phyloP scores from a whole-genome alignment of 2,888 invertebrate genomes.

The Morpho deidamia region DNA sequence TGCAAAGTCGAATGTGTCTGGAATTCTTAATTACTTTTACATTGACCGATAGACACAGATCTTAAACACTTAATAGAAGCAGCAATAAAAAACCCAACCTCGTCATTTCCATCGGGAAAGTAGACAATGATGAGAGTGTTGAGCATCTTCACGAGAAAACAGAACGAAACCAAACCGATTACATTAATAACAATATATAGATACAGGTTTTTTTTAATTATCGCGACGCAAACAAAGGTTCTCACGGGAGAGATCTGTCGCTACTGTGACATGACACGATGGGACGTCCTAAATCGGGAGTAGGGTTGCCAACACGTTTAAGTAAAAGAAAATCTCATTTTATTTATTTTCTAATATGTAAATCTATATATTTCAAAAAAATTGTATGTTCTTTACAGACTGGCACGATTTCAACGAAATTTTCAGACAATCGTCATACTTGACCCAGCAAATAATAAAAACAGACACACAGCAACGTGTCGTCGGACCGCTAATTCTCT shows the following conservation, averaged over 20 bases:
- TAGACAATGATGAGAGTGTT: slow-evolving; percentile 56
- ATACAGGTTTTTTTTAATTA: slow-evolving; percentile 10
- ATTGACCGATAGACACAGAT: no score
- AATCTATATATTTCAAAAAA: no score
- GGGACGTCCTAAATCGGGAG: background rate
- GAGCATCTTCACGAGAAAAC: slow-evolving; percentile 36
- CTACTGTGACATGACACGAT: slow-evolving; percentile 8
- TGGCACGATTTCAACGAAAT: no score
- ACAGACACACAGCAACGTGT: no score
- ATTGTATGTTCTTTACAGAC: no score
- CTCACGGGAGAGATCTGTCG: slow-evolving; percentile 22
- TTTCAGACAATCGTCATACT: no score
- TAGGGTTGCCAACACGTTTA: slow-evolving; percentile 15
- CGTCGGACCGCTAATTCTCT: no score
- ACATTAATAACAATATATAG: slow-evolving; percentile 11
- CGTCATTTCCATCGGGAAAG: slow-evolving; percentile 48
- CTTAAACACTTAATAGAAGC: background rate
- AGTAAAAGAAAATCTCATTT: slow-evolving; percentile 3
- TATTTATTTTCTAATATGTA: no score
- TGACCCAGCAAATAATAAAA: no score
- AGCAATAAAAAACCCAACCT: slow-evolving; percentile 18
- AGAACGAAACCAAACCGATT: slow-evolving; percentile 10
- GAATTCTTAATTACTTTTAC: no score
- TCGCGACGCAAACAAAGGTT: slow-evolving; percentile 1
- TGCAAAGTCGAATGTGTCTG: no score